phyloP scores from a whole-genome alignment of 2,888 invertebrate genomes.

The Aspidapion aeneum region DNA sequence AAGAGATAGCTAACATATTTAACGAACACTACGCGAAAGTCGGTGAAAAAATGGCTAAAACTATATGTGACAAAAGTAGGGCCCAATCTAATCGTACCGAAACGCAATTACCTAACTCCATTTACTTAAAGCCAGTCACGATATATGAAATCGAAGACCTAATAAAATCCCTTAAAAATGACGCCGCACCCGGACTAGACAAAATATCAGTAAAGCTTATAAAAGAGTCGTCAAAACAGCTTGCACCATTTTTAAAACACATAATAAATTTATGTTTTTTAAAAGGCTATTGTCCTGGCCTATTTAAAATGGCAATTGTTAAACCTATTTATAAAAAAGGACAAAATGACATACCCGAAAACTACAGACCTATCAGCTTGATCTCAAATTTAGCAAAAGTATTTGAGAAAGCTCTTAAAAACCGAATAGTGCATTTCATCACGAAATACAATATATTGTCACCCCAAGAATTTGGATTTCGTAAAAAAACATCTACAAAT shows the following conservation, averaged over 20 bases:
- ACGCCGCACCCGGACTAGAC: neutral
- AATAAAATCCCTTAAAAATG: neutral
- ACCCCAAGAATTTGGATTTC: neutral
- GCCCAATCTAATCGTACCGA: too few relatives aligned
- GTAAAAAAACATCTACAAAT: neutral
- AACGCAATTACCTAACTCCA: too few relatives aligned
- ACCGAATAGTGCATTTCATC: neutral
- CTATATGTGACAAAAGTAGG: neutral
- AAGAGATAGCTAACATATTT: neutral
- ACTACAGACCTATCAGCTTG: neutral
- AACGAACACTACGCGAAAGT: neutral
- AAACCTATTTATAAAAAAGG: neutral
- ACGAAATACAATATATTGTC: neutral
- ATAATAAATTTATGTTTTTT: neutral
- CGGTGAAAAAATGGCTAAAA: neutral
- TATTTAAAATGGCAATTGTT: neutral
- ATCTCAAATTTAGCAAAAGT: neutral
- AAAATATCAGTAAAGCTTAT: neutral
- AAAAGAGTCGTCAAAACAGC: neutral
- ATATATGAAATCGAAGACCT: neutral
- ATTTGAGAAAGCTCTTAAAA: neutral
- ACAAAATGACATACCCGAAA: neutral
- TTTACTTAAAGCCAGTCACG: too few relatives aligned
- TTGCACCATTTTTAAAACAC: neutral
- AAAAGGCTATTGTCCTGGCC: neutral